These are phyloP conservation scores for Drosophila yakuba DNA, from an alignment of 1,140 invertebrate species.

Conservation along the genomic window DNA sequence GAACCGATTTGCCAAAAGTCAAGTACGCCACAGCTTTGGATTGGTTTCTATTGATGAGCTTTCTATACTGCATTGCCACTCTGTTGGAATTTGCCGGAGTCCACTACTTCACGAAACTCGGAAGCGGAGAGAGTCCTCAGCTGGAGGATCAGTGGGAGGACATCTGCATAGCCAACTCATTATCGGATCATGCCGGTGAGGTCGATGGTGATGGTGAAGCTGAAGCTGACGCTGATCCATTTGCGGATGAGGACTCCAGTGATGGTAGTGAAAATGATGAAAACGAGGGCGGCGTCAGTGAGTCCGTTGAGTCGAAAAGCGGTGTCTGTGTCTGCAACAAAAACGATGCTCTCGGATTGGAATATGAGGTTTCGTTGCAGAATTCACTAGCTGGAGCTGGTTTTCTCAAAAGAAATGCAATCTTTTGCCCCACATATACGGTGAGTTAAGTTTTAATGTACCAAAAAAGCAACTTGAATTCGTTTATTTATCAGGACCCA, in stretches of 20 bases:
- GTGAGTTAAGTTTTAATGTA: constrained; percentile 73
- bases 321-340: constrained; percentile 59
- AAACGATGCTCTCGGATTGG: constrained; percentile 39
- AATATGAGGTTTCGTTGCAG: constrained; percentile 21
- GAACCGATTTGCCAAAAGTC: constrained; percentile 96
- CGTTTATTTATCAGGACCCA: constrained; percentile 81
- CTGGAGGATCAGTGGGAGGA: constrained; percentile 93
- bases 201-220: neutral
- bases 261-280: constrained; percentile 41
- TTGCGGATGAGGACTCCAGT: constrained; percentile 16
- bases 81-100: constrained; percentile 96
- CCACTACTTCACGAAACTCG: constrained; percentile 97
- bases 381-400: neutral
- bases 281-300: constrained; percentile 52
- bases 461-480: neutral
- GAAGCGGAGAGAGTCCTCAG: constrained; percentile 92
- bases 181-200: constrained; percentile 7
- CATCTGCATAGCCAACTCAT: constrained; percentile 45
- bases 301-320: constrained; percentile 56
- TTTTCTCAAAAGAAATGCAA: constrained; percentile 85
- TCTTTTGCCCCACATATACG: constrained; percentile 88
- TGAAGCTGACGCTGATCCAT: constrained; percentile 7
- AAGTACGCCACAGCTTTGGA: constrained; percentile 96
- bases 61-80: constrained; percentile 96
- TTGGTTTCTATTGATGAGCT: constrained; percentile 97